Evolutionary conservation across 2,888 invertebrate genomes (phyloP), one percentile per base, ranked within the genome.

Genomic region (Tuta absoluta): DNA sequence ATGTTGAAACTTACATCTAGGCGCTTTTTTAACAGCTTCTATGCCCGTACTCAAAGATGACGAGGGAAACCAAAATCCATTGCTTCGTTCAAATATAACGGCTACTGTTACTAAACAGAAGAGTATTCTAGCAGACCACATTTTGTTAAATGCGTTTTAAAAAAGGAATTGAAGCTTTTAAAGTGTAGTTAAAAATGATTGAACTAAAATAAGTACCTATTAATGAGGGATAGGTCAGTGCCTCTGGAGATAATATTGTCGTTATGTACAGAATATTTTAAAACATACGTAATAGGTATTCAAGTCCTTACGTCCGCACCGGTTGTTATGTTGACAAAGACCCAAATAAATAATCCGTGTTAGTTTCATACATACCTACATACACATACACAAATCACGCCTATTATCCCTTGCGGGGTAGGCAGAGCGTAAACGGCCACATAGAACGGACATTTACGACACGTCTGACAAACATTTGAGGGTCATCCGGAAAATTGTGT

Each of bases 181-280:
- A 68, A 72, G 2, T 7, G 33, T 17, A 10, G 56, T 53, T 69
- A 69, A 51, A 49, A 14, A 57, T 28, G 5, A 28, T 28, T 28
- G 5, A 28, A 28, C 5, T 28, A 28, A 28, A 28, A 28, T 33
- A n/a, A n/a, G n/a, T 33, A 33, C 4, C 33, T 33, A 33, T 1
- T 79, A 78, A 79, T 78, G 75, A 76, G 72, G 74, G 68, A 66
- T 76, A 85, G 88, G 88, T 88, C 88, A 88, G 78, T 87, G 84
- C 72, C 83, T 74, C 67, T 37, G n/a, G 14, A 79, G 85, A 82
- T 84, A 84, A 80, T 58, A 37, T 64, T 68, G 65, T 68, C 24
- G 12, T 51, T 62, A 21, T 1, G 5, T 61, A 23, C 19, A 21
- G 4, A 45, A 4, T 45, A n/a, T n/a, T 7, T 45, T 45, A 33